Base-by-base conservation (phyloP, 1,140 invertebrate genomes). In the Proctacanthus coquilletti region DNA sequence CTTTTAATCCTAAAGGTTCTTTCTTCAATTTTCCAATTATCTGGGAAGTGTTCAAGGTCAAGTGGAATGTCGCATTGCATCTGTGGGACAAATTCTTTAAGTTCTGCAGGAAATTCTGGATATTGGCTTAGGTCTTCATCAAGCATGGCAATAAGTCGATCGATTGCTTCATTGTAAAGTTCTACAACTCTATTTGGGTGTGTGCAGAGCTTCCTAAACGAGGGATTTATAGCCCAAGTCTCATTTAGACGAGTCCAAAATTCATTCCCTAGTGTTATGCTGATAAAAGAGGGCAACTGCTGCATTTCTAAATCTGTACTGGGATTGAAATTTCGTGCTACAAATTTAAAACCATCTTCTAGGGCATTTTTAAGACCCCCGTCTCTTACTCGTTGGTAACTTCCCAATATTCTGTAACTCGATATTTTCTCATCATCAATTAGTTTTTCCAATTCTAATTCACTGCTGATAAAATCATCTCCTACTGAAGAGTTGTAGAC, bases 161-260 rank as follows among this genome's bases (percentile, higher is more conserved):
- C 57, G 3, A 81, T 64, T 21, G 70, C 72, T 45, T 71, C 64
- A 49, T 81, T 81, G 43, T 78, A 77, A 21, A 77, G 53, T 20
- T 65, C 52, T 14, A 74, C 68, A 3, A 77, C 61, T 42, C 68
- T 70, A 40, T 69, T 63, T 0, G 75, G 67, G 43, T 71, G 63
- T 18, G 61, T 60, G 18, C 72, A 55, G 21, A 71, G 57, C 21
- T 45, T 42, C 17, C 50, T 46, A 14, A 75, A 60, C 35, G 50
- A 54, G 9, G 39, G 48, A 55, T 68, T 76, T 49, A 46, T 63
- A 43, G 49, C 61, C 10, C 57, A 50, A 39, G 65, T 65, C 21
- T 60, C 61, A 40, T 67, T 63, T 31, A 79, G 62, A 43, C 67
- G 68, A 27, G 69, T 58, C 69, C 75, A 81, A 18, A 80, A 61